Evolutionary conservation across 2,797 vertebrate genomes (phyloP).

Genomic region (Aythya fuligula): DNA sequence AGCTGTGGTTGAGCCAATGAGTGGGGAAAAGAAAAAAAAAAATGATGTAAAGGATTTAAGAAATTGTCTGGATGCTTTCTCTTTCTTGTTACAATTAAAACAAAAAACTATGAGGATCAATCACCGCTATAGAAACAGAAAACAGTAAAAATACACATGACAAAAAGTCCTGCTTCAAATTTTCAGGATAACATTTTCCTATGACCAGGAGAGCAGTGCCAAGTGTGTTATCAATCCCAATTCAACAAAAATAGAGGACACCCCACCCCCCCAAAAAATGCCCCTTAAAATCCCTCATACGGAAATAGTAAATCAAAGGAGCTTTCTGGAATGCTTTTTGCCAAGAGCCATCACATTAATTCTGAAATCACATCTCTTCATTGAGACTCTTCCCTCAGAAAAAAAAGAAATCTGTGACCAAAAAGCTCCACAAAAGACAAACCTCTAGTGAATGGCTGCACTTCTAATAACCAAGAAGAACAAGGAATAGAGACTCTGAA

Average conservation of each 20-base stretch:
- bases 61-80: neutral
- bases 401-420: slow-evolving; percentile 2
- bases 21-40: neutral
- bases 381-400: neutral
- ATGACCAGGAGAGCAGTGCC: neutral
- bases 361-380: slow-evolving; percentile 39
- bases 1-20: neutral
- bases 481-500: slow-evolving; percentile 26
- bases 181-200: neutral
- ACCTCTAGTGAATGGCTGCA: slow-evolving; percentile 17
- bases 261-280: fast-evolving
- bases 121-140: neutral
- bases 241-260: neutral
- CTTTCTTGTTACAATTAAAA: neutral
- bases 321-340: slow-evolving; percentile 27
- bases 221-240: neutral
- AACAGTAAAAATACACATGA: neutral
- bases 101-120: neutral
- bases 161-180: neutral
- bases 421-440: slow-evolving; percentile 51
- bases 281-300: neutral
- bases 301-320: slow-evolving; percentile 31
- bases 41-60: neutral
- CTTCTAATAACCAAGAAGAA: slow-evolving; percentile 54
- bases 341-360: neutral